Evolutionary conservation across 2,113 vertebrate species (phyloP).

Genomic region (Panthera leo): DNA sequence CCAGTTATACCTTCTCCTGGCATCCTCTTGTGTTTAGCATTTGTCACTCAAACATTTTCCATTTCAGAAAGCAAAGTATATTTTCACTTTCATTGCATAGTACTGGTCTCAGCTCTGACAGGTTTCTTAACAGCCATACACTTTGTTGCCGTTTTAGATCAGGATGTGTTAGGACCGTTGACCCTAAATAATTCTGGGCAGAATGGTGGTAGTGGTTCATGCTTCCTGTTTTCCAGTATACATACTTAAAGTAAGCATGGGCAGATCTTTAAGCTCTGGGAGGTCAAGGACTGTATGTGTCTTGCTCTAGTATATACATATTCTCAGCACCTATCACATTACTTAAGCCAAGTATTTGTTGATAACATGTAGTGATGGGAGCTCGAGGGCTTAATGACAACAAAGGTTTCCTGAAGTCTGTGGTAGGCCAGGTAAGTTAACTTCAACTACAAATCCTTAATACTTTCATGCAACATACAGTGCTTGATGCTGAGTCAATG

Average conservation of each 20-base stretch:
- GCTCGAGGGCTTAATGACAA: not conserved
- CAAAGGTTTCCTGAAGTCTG: not conserved
- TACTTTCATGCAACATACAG: not conserved
- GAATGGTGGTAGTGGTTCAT: not conserved
- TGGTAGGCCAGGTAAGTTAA: not conserved
- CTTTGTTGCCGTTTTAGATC: not conserved
- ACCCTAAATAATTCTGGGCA: not conserved
- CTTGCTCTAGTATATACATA: not conserved
- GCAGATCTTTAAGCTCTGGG: not conserved
- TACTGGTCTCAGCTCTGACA: not conserved
- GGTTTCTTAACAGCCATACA: not conserved
- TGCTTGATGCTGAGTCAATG: not conserved
- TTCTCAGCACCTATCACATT: not conserved
- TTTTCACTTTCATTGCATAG: not conserved
- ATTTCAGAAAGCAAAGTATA: not conserved
- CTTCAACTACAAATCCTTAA: not conserved
- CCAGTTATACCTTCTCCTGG: not conserved
- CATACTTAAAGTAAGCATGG: not conserved
- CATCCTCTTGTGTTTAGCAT: not conserved
- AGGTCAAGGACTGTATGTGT: not conserved
- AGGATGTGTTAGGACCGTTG: not conserved
- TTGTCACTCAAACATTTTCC: not conserved
- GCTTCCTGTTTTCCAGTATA: not conserved
- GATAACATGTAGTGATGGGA: not conserved
- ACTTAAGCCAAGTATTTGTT: not conserved